Evolutionary conservation across 2,797 vertebrate genomes (phyloP).

Genomic region (Cichlasoma orientale): DNA sequence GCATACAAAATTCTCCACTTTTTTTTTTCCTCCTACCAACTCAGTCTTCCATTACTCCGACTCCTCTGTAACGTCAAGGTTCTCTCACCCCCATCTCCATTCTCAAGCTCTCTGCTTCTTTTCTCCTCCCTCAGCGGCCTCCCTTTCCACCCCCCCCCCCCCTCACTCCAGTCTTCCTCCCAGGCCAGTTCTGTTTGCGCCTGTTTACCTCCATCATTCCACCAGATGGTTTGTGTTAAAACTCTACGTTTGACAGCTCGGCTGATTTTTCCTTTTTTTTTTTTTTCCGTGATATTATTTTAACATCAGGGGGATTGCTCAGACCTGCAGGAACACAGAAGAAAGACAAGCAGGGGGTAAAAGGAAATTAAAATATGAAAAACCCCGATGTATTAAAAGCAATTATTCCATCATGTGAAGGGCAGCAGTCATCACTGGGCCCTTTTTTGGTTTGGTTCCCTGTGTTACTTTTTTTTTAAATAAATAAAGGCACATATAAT

Average conservation of each 20-base stretch:
- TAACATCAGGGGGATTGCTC: slow-evolving; percentile 73
- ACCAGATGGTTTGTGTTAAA: slow-evolving; percentile 85
- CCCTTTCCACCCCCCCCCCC: slow-evolving; percentile 14
- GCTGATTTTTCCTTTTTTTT: slow-evolving; percentile 35
- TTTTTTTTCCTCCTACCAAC: slow-evolving; percentile 1
- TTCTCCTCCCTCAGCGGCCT: slow-evolving; percentile 42
- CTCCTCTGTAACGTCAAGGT: slow-evolving; percentile 43
- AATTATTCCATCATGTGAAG: slow-evolving; percentile 78
- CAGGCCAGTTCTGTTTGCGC: slow-evolving; percentile 58
- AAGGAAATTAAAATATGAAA: slow-evolving; percentile 79
- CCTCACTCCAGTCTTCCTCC: slow-evolving; percentile 47
- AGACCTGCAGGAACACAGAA: slow-evolving; percentile 70
- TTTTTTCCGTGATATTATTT: slow-evolving; percentile 72
- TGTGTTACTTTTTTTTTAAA: slow-evolving; percentile 44
- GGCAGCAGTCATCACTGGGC: slow-evolving; percentile 71
- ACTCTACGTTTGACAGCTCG: slow-evolving; percentile 76
- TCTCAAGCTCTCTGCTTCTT: slow-evolving; percentile 51
- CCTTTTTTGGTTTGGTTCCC: slow-evolving; percentile 65
- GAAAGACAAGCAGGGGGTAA: slow-evolving; percentile 65
- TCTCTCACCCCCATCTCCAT: slow-evolving; percentile 53
- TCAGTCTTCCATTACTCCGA: slow-evolving; percentile 44
- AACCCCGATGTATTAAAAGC: slow-evolving; percentile 76
- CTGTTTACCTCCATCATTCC: slow-evolving; percentile 75
- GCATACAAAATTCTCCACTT: slow-evolving; percentile 23
- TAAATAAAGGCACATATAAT: slow-evolving; percentile 79